Evolutionary conservation across 2,888 invertebrate species (phyloP), one percentile per base, ranked within the genome.

Genomic region (Anagyrus pseudococci): DNA sequence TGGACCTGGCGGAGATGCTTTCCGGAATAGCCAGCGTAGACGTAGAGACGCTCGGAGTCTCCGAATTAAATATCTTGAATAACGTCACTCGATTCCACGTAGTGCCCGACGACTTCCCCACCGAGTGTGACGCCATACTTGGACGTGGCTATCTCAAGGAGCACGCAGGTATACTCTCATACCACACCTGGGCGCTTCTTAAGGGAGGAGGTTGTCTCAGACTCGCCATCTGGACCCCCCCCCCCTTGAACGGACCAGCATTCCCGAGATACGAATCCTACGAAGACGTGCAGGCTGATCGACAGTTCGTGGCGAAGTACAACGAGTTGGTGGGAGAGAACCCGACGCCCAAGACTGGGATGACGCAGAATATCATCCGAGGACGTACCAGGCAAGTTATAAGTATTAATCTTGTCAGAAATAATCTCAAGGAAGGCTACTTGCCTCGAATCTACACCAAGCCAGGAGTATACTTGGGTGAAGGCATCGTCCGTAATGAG

Each of bases 31-130:
- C 22, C 2, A 2, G 1, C 2, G 1, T 37, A 4, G n/a, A 22
- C 2, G 13, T 52, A 19, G 2, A 2, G 1, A 40, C 37, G 1
- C n/a, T 52, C 2, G 40, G 40, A 1, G 7, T 25, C 15, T 20
- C 22, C 4, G 19, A 13, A 1, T 8, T 52, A 8, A 20, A 1
- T 8, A 40, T 40, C 1, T 22, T 8, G 8, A 6, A n/a, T 2
- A 23, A 4, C 10, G 17, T 6, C 0, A 13, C 25, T 2, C 37
- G 33, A n/a, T 37, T 62, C 41, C 23, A 55, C 19, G 17, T 61
- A 8, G 55, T 61, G 19, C 2, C 13, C 6, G 41, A 61, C 41
- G 54, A 54, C 26, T 61, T 61, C 23, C 61, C 61, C 2, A 55
- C 47, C 20, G 8, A 49, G 33, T 22, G 40, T 10, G 33, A 55